These are phyloP conservation scores for Leguminivora glycinivorella DNA, from an alignment of 1,140 invertebrate species.

Conservation along the genomic window DNA sequence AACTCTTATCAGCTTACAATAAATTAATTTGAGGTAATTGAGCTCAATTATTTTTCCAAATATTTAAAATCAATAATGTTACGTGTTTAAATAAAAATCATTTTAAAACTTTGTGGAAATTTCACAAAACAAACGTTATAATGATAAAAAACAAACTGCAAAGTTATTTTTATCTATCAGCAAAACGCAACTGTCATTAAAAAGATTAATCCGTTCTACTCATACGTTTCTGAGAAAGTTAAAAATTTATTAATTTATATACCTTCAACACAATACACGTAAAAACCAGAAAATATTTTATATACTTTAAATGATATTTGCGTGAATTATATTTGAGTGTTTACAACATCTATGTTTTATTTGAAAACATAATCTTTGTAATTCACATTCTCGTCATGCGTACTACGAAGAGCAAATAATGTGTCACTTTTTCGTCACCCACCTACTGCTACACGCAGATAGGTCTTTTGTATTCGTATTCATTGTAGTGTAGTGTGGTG, in stretches of 20 bases:
- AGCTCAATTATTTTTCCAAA: not conserved
- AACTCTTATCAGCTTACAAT: not conserved
- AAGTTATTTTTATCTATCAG: not conserved
- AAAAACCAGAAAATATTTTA: not conserved
- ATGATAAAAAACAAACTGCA: not conserved
- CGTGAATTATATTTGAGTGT: too few relatives aligned
- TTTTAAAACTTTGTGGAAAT: not conserved
- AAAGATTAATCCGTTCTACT: not conserved
- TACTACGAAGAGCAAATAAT: not conserved
- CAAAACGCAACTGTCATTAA: constrained; percentile 9
- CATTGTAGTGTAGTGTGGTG: constrained; percentile 34
- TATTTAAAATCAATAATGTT: not conserved
- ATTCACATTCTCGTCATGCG: not conserved
- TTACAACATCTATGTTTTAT: too few relatives aligned
- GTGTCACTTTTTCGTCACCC: constrained; percentile 30
- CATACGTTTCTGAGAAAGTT: not conserved
- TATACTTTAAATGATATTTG: too few relatives aligned
- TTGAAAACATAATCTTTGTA: not conserved
- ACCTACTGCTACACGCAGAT: constrained; percentile 29
- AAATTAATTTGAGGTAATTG: not conserved
- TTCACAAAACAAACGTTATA: not conserved
- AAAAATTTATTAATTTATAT: not conserved
- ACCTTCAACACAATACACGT: not conserved
- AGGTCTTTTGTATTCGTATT: not conserved
- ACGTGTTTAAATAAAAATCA: not conserved